Evolutionary conservation across 1,140 invertebrate genomes (phyloP).

Genomic region (Antheraea pernyi): DNA sequence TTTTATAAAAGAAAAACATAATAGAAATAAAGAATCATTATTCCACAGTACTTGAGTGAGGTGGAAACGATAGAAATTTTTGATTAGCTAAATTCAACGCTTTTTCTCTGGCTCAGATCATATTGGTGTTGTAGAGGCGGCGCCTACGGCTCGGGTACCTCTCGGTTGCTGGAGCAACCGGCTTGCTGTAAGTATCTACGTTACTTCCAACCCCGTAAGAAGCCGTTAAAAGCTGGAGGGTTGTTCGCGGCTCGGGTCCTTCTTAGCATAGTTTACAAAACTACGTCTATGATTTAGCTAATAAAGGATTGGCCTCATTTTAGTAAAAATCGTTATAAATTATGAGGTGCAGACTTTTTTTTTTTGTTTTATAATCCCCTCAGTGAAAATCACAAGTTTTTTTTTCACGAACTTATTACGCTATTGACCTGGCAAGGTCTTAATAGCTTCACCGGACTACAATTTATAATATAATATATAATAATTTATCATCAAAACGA

Average conservation of each 20-base stretch:
- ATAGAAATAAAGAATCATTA: too few species aligned
- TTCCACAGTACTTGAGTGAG: too few species aligned
- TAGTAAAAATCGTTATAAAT: neutral
- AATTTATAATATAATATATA: too few species aligned
- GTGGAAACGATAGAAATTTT: too few species aligned
- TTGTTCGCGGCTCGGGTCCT: neutral
- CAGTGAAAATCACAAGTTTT: too few species aligned
- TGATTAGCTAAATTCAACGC: neutral
- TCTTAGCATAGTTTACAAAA: neutral
- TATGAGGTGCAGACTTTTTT: too few species aligned
- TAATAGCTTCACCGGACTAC: too few species aligned
- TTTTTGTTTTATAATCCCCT: too few species aligned
- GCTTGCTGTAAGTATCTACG: constrained; percentile 18
- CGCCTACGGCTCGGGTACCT: constrained; percentile 16
- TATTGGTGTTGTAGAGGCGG: constrained; percentile 19
- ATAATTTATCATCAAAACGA: too few species aligned
- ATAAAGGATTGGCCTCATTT: neutral
- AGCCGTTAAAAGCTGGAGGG: constrained; percentile 9
- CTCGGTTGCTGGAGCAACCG: constrained; percentile 21
- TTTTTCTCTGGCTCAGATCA: constrained; percentile 5
- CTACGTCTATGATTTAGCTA: neutral
- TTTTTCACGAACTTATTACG: too few species aligned
- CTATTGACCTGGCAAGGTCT: too few species aligned
- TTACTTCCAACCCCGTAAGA: constrained; percentile 9
- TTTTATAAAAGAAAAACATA: too few species aligned